Evolutionary conservation across 1,140 invertebrate species (phyloP).

Genomic region (Oncopeltus fasciatus): DNA sequence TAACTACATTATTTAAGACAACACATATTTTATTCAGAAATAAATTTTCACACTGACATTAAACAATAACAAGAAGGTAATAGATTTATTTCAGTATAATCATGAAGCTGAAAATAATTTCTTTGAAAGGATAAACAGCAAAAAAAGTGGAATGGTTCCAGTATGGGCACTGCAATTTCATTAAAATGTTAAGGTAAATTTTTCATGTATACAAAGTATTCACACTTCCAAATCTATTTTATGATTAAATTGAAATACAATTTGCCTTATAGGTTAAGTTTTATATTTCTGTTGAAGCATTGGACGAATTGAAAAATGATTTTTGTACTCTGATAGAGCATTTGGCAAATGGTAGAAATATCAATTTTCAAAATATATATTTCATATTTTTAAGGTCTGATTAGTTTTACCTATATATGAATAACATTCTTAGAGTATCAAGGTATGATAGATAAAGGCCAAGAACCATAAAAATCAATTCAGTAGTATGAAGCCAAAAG

Average conservation of each 20-base stretch:
- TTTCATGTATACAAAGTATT: background rate
- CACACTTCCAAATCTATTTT: background rate
- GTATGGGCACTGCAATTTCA: background rate
- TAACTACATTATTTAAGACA: background rate
- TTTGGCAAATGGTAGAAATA: background rate
- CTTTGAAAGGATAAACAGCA: background rate
- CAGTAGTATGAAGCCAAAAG: too few relatives aligned
- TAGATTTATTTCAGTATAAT: background rate
- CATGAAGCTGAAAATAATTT: background rate
- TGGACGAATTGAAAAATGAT: background rate
- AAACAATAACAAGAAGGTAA: background rate
- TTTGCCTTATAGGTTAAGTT: background rate
- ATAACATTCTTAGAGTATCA: background rate
- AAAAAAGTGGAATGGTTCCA: background rate
- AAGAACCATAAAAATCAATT: background rate
- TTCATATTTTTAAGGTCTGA: background rate
- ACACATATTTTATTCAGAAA: background rate
- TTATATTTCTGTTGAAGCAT: background rate
- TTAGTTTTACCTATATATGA: background rate
- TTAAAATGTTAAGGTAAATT: background rate
- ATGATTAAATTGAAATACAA: background rate
- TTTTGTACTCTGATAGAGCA: background rate
- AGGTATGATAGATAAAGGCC: background rate
- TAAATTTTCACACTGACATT: background rate
- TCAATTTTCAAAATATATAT: background rate